Percentiles rank a stretch among this genome's conserved stretches.
Conservation (phyloP, 37 sponge, comb jelly and placozoan species). For the Theonella swinhoei region DNA sequence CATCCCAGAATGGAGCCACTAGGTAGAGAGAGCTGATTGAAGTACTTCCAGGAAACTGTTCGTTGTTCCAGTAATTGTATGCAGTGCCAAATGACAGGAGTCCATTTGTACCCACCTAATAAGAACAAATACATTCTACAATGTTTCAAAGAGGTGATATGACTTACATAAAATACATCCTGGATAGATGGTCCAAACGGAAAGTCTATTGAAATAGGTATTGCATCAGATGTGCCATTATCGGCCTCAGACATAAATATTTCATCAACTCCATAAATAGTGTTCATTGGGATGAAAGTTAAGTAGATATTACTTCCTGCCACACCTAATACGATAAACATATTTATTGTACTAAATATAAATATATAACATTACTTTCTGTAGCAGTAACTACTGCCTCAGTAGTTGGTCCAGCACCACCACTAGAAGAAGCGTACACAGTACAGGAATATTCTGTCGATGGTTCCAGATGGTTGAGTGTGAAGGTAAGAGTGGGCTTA, state of each 20-base stretch:
- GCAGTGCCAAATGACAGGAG: slow-evolving; percentile 15
- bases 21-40: neutral
- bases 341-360: no score
- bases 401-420: neutral
- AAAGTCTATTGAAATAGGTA: neutral
- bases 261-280: neutral
- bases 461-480: neutral
- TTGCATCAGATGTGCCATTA: neutral
- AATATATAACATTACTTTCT: neutral
- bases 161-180: slow-evolving; percentile 12
- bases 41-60: neutral
- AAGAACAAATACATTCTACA: neutral
- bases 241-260: neutral
- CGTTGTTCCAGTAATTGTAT: neutral
- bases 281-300: neutral
- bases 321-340: no score
- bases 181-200: slow-evolving; percentile 16
- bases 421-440: neutral
- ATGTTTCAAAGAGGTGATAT: no score
- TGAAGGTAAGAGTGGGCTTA: neutral
- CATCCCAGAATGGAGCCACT: neutral
- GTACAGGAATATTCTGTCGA: neutral
- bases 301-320: neutral
- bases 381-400: neutral
- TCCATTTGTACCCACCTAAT: slow-evolving; percentile 7